Base-by-base conservation (phyloP, 2,797 vertebrate species). In the Carapus acus region DNA sequence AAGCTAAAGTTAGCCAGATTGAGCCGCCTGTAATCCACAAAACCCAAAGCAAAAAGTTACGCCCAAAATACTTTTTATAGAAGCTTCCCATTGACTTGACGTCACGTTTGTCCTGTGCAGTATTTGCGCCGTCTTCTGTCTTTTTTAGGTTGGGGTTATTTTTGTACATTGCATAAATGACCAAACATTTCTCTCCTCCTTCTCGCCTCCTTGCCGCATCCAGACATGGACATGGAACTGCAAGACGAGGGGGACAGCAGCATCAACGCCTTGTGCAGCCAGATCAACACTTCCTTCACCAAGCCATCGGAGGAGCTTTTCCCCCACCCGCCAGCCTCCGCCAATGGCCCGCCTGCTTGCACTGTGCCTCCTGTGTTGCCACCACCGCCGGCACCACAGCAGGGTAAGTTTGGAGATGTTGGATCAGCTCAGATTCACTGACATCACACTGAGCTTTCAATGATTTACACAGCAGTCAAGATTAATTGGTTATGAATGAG, bases 281-380 rank as follows among this genome's bases (percentile, higher is more conserved):
- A 94, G 85, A 93, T 92, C 68, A 93, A 92, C 80, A 73, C 69
- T 1, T 92, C 93, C 1, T 92, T 94, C 41, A 80, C 87, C 51
- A 90, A 87, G 16, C 81, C 90, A 0, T 77, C 87, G 0, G 90
- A 90, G 0, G 90, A 91, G 61, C 78, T 86, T 44, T 87, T 85
- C 67, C 69, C 74, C 66, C 83, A 79, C 46, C 59, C 81, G 1
- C 40, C 72, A 40, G 39, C 81, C 36, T 65, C 78, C 49, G 47
- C 70, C 19, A 84, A 85, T 5, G 86, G 87, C 7, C 63, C 80
- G 7, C 73, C 83, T 3, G 47, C 76, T 11, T 76, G 82, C 64
- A 62, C 76, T 2, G 65, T 71, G 11, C 85, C 86, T 17, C 78
- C 83, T 1, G 53, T 63, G 34, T 73, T 86, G 37, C 87, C 86